Conservation (phyloP, 2,888 invertebrate genomes). For the Phengaris alcon region DNA sequence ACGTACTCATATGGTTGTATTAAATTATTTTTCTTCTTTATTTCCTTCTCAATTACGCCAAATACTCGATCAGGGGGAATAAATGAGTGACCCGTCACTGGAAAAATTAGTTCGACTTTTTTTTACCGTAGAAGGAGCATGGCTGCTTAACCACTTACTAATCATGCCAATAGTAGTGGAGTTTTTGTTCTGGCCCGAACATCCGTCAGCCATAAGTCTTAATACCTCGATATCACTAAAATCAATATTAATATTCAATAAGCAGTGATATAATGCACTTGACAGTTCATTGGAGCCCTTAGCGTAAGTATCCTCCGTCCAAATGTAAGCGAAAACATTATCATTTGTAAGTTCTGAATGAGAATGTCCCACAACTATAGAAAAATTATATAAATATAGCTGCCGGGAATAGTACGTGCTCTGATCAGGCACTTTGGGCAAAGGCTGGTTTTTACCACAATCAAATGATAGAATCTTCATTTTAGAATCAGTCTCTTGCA, state of each 20-base stretch:
- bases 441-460: conserved; percentile 35
- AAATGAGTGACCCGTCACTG: conserved; percentile 44
- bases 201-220: conserved; percentile 27
- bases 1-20: conserved; percentile 35
- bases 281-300: conserved; percentile 28
- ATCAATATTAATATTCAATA: conserved; percentile 28
- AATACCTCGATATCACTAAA: conserved; percentile 27
- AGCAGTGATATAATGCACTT: conserved; percentile 29
- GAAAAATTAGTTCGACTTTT: conserved; percentile 42
- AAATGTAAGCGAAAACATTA: conserved; percentile 32
- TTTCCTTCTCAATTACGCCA: conserved; percentile 41
- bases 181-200: conserved; percentile 23
- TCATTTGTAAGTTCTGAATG: conserved; percentile 39
- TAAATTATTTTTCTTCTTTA: conserved; percentile 38
- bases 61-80: conserved; percentile 45
- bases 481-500: conserved; percentile 30
- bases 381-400: conserved; percentile 35
- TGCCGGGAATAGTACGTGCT: conserved; percentile 37
- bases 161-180: conserved; percentile 28
- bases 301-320: conserved; percentile 25
- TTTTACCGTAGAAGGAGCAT: conserved; percentile 25
- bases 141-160: conserved; percentile 28
- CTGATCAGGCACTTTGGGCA: conserved; percentile 37
- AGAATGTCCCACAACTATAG: conserved; percentile 29
- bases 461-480: conserved; percentile 35